Conservation (phyloP, 2,797 vertebrate genomes). For the Merluccius polli region DNA sequence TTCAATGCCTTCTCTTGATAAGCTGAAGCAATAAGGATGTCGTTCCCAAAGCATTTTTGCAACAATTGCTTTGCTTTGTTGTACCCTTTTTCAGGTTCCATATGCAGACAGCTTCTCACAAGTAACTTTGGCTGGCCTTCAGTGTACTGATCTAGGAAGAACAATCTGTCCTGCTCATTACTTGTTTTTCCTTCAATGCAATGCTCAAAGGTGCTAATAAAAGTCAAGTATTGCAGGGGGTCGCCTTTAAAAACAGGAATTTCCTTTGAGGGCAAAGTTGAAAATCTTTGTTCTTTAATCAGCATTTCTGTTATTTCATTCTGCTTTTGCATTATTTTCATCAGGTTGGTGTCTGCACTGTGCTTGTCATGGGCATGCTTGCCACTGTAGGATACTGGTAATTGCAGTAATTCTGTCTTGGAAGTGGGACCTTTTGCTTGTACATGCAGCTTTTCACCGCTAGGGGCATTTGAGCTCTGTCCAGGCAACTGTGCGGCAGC, state of each 20-base stretch:
- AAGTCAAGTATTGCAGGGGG: background rate
- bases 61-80: background rate
- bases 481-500: no score
- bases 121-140: background rate
- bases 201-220: no score
- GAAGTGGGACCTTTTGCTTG: background rate
- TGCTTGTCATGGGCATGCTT: background rate
- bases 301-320: no score
- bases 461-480: background rate
- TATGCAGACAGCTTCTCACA: background rate
- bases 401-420: background rate
- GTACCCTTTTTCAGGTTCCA: background rate
- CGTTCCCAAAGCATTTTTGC: background rate
- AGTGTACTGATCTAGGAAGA: background rate
- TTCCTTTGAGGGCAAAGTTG: background rate
- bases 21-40: background rate
- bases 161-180: background rate
- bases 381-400: background rate
- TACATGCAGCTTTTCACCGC: background rate
- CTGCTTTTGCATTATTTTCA: background rate
- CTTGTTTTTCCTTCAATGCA: constrained; percentile 1
- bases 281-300: background rate
- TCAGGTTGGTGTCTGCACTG: background rate
- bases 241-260: background rate
- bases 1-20: background rate